Base-by-base conservation (phyloP, 2,113 vertebrate genomes). In the Lichenostomus cassidix region DNA sequence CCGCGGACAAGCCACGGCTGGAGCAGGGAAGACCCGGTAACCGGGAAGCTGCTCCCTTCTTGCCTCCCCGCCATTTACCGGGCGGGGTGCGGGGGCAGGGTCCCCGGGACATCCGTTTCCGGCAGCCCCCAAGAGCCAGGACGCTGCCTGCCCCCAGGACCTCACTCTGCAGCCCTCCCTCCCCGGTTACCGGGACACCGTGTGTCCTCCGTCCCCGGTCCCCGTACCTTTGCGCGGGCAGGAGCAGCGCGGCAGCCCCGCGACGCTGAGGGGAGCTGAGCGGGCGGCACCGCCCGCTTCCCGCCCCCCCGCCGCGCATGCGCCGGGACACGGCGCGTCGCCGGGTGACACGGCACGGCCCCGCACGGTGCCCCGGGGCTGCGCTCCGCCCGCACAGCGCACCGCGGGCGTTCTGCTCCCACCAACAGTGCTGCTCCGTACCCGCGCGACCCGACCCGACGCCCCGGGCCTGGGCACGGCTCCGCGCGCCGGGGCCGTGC, bases 221-320 rank as follows among this genome's bases (percentile, higher is more conserved):
- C 71, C 52, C 53, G 53, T 94, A 83, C 92, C 92, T 90, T 56
- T 67, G 47, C 42, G 55, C 62, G 60, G 60, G 37, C 83, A 87
- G 83, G 28, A 94, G 71, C 71, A 68, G 71, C 77, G 59, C 88
- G 31, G 70, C 64, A 3, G 76, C 75, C 75, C 87, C 87, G 69
- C 44, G 63, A 65, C 19, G 50, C 81, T 70, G 35, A 68, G 37
- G 35, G 76, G 56, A 69, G 28, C 28, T 35, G 35, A 39, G 35
- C 62, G 55, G 15, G 3, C 53, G 55, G 74, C 73, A 70, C 85
- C 85, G 22, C 85, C 79, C 73, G 73, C 85, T 73, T 62, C 85
- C 91, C 85, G 59, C 35, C 53, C 56, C 35, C 50, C 37, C 10
- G 22, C 58, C 5, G 71, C 90, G 78, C 82, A 87, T 81, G 82